Evolutionary conservation across 1,140 invertebrate species (phyloP).

Genomic region (Listronotus bonariensis): DNA sequence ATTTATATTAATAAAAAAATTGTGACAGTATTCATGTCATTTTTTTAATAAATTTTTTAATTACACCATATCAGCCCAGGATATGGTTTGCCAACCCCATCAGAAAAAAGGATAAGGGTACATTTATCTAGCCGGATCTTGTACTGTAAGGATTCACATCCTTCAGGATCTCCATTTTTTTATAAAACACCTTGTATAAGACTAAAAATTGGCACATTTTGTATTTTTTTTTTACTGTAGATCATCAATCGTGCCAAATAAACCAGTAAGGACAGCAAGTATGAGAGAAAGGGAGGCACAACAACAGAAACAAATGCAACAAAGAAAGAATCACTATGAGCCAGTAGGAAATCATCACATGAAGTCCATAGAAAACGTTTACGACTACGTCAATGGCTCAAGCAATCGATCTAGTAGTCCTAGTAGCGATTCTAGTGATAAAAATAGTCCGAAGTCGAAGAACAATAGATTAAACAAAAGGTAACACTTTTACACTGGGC

Average conservation of each 20-base stretch:
- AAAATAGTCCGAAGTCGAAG: constrained; percentile 48
- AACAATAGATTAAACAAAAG: constrained; percentile 49
- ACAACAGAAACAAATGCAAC: constrained; percentile 61
- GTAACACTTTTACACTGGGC: constrained; percentile 3
- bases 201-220: too few relatives aligned
- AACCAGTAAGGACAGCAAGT: constrained; percentile 81
- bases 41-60: too few relatives aligned
- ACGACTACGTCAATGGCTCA: constrained; percentile 63
- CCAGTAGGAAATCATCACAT: constrained; percentile 44
- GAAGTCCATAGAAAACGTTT: constrained; percentile 64
- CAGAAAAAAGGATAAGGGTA: too few relatives aligned
- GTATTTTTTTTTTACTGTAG: not conserved
- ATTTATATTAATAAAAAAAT: too few relatives aligned
- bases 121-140: too few relatives aligned
- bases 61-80: too few relatives aligned
- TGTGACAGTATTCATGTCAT: too few relatives aligned
- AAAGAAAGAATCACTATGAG: constrained; percentile 43
- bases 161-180: too few relatives aligned
- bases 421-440: constrained; percentile 63
- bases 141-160: too few relatives aligned
- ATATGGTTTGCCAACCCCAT: too few relatives aligned
- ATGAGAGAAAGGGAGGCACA: constrained; percentile 74
- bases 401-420: constrained; percentile 64
- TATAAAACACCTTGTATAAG: too few relatives aligned
- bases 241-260: constrained; percentile 73